Percentiles rank a stretch among this genome's conserved stretches.
These are phyloP conservation scores for Ctenopoma kingsleyae DNA, from an alignment of 2,797 vertebrate species.

Conservation along the genomic window DNA sequence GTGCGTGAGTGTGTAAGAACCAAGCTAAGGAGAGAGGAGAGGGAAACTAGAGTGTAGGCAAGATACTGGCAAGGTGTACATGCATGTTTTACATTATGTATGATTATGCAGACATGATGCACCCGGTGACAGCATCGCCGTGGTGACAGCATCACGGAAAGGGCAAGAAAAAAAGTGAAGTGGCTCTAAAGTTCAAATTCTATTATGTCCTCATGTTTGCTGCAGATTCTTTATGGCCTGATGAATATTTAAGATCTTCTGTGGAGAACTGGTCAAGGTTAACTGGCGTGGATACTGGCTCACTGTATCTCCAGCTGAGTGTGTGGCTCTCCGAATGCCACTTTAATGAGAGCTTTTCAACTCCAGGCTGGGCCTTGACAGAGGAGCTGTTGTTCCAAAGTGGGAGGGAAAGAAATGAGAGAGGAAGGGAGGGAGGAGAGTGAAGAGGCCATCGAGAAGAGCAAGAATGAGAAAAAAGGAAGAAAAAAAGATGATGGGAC, in stretches of 20 bases:
- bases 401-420: neutral
- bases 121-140: constrained; percentile 19
- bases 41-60: neutral
- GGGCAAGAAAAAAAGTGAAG: neutral
- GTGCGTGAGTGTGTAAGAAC: neutral
- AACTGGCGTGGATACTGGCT: constrained; percentile 31
- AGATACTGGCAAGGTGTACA: neutral
- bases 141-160: constrained; percentile 1
- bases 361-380: constrained; percentile 26
- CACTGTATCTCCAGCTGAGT: constrained; percentile 23
- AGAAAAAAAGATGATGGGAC: neutral
- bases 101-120: constrained; percentile 1
- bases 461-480: neutral
- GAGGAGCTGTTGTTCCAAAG: constrained; percentile 5
- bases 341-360: constrained; percentile 46
- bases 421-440: neutral
- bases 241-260: constrained; percentile 32
- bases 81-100: constrained; percentile 7
- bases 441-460: neutral
- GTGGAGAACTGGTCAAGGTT: constrained; percentile 26
- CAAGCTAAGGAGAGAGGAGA: too few relatives aligned
- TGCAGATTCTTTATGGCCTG: neutral
- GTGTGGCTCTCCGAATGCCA: constrained; percentile 27
- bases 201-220: neutral
- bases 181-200: neutral